Percentiles rank a stretch among this genome's conserved stretches.
These are phyloP conservation scores for Scatophagus argus DNA, from an alignment of 2,113 vertebrate genomes.

Conservation along the genomic window DNA sequence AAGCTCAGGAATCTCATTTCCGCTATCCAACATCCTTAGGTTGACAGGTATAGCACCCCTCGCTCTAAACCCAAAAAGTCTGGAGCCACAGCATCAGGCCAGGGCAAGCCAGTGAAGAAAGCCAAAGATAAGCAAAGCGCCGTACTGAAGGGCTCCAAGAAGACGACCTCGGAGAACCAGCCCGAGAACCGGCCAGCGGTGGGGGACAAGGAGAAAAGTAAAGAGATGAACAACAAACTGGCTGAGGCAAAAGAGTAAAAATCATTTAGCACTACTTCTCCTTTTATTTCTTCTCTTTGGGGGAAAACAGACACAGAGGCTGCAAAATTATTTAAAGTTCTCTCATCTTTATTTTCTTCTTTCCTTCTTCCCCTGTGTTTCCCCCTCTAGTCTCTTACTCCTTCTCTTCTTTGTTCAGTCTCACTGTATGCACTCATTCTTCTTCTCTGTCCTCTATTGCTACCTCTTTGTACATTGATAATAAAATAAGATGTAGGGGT, in stretches of 20 bases:
- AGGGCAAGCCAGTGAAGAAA: conserved; percentile 90
- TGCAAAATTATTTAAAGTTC: conserved; percentile 92
- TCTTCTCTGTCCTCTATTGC: conserved; percentile 42
- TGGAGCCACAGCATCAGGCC: conserved; percentile 84
- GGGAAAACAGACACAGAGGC: conserved; percentile 85
- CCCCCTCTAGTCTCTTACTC: conserved; percentile 18
- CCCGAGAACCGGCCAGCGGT: conserved; percentile 83
- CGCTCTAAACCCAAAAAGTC: conserved; percentile 96
- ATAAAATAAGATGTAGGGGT: conserved; percentile 45
- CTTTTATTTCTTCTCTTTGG: conserved; percentile 76
- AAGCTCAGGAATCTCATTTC: conserved; percentile 62
- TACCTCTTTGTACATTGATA: conserved; percentile 63
- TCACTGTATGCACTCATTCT: conserved; percentile 13
- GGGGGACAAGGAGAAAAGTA: conserved; percentile 95
- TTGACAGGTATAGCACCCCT: conserved; percentile 90
- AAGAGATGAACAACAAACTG: conserved; percentile 99
- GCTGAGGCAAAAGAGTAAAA: conserved; percentile 99
- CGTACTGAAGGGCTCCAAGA: conserved; percentile 89
- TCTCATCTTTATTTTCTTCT: conserved; percentile 79
- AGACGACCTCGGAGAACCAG: conserved; percentile 87
- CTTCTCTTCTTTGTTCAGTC: conserved; percentile 26
- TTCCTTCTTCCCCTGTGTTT: conserved; percentile 19
- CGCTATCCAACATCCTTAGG: conserved; percentile 82
- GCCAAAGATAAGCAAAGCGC: conserved; percentile 94
- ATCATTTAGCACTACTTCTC: conserved; percentile 89